Evolutionary conservation across 1,140 invertebrate species (phyloP).

Genomic region (Portunus trituberculatus): DNA sequence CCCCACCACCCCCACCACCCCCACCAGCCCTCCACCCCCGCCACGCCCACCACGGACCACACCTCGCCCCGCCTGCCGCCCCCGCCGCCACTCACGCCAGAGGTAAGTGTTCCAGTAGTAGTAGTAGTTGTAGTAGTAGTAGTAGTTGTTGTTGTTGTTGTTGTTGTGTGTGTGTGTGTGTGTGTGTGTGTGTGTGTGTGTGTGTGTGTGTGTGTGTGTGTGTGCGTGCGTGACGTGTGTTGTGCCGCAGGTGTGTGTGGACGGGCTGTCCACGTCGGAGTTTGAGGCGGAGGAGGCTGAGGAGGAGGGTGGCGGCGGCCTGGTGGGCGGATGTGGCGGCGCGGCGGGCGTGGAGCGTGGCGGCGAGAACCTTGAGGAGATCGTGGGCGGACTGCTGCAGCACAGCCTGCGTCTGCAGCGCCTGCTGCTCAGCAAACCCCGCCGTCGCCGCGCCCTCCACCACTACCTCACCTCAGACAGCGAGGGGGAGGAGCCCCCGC

Average conservation of each 20-base stretch:
- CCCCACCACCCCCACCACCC: neutral
- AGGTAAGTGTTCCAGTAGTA: neutral
- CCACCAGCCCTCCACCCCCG: neutral
- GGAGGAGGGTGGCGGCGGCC: constrained; percentile 63
- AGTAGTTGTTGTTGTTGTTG: neutral
- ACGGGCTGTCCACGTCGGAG: constrained; percentile 73
- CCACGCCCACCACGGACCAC: constrained; percentile 33
- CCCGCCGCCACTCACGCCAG: neutral
- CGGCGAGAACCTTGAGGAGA: constrained; percentile 86
- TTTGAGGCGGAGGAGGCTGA: constrained; percentile 66
- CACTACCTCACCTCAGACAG: constrained; percentile 81
- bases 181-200: constrained; percentile 8
- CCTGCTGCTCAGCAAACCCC: constrained; percentile 83
- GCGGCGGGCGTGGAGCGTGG: constrained; percentile 77
- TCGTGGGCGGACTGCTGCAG: constrained; percentile 90
- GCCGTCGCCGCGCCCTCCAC: constrained; percentile 80
- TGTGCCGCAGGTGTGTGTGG: constrained; percentile 60
- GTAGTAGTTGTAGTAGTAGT: neutral
- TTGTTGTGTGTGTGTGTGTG: neutral
- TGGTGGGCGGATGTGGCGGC: constrained; percentile 77
- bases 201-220: neutral
- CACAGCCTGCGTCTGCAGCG: constrained; percentile 91
- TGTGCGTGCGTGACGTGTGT: neutral
- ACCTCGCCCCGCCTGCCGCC: constrained; percentile 44
- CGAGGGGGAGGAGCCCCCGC: constrained; percentile 81